Percentiles rank a stretch among this genome's conserved stretches.
These are phyloP conservation scores for Drosophila pallidifrons DNA, from an alignment of 1,140 invertebrate genomes.

Conservation along the genomic window DNA sequence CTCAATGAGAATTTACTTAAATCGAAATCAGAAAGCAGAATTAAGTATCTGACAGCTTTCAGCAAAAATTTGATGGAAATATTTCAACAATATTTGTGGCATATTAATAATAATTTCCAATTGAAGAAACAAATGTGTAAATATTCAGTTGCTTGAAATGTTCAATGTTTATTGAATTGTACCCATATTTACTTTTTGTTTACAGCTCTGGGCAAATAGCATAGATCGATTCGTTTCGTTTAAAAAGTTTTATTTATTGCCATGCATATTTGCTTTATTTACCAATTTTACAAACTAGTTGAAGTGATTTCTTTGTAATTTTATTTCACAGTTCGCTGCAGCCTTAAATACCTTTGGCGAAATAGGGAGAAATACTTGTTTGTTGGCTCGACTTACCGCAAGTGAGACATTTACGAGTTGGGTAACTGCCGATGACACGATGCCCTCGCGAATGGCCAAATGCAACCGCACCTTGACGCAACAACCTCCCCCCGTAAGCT, in stretches of 20 bases:
- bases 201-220: not conserved
- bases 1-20: too few species aligned
- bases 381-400: conserved; percentile 22
- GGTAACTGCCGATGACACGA: conserved; percentile 34
- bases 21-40: too few species aligned
- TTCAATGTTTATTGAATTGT: not conserved
- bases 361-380: not conserved
- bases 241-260: too few species aligned
- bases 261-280: not conserved
- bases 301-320: not conserved
- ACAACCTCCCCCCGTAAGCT: conserved; percentile 10
- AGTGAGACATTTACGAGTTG: conserved; percentile 43
- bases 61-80: too few species aligned
- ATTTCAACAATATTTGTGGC: too few species aligned
- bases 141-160: not conserved
- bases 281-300: not conserved
- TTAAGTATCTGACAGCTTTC: too few species aligned
- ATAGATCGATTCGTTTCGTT: not conserved
- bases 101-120: too few species aligned
- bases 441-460: conserved; percentile 25
- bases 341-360: not conserved
- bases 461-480: conserved; percentile 43
- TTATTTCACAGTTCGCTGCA: not conserved
- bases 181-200: too few species aligned
- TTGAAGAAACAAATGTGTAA: too few species aligned